Conservation (phyloP, 2,113 vertebrate genomes). For the Pteropus alecto region DNA sequence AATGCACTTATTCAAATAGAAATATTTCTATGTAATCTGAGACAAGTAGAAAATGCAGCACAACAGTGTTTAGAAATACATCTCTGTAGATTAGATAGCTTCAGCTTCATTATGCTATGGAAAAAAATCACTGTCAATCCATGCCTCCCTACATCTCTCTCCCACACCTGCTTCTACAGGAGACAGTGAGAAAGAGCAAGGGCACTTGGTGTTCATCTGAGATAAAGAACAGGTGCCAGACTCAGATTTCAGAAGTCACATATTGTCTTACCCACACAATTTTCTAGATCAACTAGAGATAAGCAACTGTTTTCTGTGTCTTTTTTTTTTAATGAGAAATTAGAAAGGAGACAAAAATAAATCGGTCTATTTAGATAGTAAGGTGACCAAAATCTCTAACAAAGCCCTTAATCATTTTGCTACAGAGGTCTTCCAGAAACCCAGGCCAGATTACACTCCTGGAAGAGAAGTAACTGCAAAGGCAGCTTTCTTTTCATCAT, state of each 20-base stretch:
- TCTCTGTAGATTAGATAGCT: neutral
- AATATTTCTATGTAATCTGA: neutral
- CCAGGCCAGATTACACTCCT: neutral
- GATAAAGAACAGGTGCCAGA: neutral
- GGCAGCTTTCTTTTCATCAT: neutral
- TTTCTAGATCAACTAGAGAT: neutral
- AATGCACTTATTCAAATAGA: neutral
- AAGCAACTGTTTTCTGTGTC: neutral
- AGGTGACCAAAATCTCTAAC: neutral
- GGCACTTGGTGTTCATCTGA: neutral
- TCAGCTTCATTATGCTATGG: neutral
- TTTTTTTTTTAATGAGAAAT: neutral
- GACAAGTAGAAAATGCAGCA: neutral
- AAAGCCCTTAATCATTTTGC: neutral
- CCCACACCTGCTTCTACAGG: neutral
- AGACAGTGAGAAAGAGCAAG: neutral
- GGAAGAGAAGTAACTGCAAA: neutral
- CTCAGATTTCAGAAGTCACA: neutral
- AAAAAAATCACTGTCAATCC: neutral
- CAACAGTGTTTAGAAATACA: neutral
- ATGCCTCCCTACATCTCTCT: neutral
- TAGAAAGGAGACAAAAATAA: neutral
- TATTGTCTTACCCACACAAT: neutral
- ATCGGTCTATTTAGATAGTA: rapidly evolving
- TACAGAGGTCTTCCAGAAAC: neutral